A percentile compares a stretch with the other conserved stretches of the same genome.
Evolutionary conservation across 2,797 vertebrate species (phyloP).

Genomic region (Xenopus petersii): DNA sequence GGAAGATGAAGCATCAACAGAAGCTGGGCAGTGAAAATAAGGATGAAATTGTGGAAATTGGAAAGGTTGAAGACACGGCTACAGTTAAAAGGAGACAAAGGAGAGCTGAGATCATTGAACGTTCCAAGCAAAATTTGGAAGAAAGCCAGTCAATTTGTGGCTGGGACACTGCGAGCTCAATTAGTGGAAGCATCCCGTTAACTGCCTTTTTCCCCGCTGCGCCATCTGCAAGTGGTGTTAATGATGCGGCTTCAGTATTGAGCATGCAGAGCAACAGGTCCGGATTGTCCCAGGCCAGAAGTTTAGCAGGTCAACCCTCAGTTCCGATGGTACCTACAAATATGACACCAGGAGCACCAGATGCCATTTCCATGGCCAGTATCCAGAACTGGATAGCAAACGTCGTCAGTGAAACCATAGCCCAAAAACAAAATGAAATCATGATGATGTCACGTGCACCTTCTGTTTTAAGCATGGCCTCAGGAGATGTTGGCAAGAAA

Average conservation of each 20-base stretch:
- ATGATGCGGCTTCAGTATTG: constrained; percentile 78
- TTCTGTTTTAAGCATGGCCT: constrained; percentile 61
- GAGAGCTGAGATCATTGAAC: constrained; percentile 84
- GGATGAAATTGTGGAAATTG: constrained; percentile 80
- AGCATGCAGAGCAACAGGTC: constrained; percentile 75
- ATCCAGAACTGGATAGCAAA: constrained; percentile 96
- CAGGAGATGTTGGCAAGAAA: constrained; percentile 55
- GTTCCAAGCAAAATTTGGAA: constrained; percentile 80
- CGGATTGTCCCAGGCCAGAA: constrained; percentile 68
- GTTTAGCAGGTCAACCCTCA: constrained; percentile 46
- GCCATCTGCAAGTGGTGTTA: constrained; percentile 57
- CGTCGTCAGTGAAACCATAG: constrained; percentile 88
- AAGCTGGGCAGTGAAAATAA: constrained; percentile 79
- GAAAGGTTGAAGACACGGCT: constrained; percentile 74
- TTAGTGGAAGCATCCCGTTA: constrained; percentile 77
- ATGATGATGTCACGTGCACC: constrained; percentile 68
- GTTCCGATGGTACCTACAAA: constrained; percentile 62
- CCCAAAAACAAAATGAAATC: constrained; percentile 88
- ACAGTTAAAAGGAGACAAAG: constrained; percentile 78
- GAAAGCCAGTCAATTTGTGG: constrained; percentile 88
- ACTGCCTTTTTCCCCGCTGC: constrained; percentile 81
- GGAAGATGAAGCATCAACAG: constrained; percentile 88
- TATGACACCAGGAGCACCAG: constrained; percentile 74
- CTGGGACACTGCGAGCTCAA: constrained; percentile 76
- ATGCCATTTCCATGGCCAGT: constrained; percentile 81